Conservation (phyloP, 2,888 invertebrate genomes). For the Clitarchus hookeri region DNA sequence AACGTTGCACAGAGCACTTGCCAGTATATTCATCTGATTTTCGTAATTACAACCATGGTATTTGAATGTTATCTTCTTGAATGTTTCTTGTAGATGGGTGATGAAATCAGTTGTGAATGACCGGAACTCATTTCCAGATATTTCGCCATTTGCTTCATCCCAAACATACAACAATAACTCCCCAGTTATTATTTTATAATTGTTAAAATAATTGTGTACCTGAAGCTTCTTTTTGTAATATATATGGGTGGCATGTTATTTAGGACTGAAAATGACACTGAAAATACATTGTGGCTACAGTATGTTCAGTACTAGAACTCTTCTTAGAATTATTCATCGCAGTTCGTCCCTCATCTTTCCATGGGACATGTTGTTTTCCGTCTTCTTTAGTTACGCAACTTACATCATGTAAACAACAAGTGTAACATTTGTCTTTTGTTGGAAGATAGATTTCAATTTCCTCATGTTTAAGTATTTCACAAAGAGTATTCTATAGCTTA, state of each 20-base stretch:
- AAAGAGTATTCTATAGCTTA: too few species aligned
- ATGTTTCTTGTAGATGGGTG: not conserved
- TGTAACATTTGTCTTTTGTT: too few species aligned
- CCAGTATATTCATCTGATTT: slow-evolving; percentile 21
- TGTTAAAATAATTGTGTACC: slow-evolving; percentile 18
- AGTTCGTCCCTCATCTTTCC: too few species aligned
- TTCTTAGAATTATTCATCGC: too few species aligned
- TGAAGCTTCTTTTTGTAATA: not conserved
- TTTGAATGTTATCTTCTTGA: slow-evolving; percentile 11
- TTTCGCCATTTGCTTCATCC: slow-evolving; percentile 7
- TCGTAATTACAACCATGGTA: slow-evolving; percentile 22
- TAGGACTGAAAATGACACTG: not conserved
- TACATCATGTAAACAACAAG: too few species aligned
- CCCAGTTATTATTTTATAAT: not conserved
- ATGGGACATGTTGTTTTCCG: too few species aligned
- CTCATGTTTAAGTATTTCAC: too few species aligned
- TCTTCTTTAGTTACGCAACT: too few species aligned
- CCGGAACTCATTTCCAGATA: not conserved
- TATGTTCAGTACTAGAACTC: too few species aligned
- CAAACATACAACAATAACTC: not conserved
- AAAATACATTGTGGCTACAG: too few species aligned
- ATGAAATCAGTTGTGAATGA: not conserved
- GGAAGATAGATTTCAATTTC: too few species aligned
- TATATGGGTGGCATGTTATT: not conserved
- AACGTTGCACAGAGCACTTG: not conserved